These are phyloP conservation scores for Fistularia tabacaria DNA, from an alignment of 2,797 vertebrate species.

Conservation along the genomic window DNA sequence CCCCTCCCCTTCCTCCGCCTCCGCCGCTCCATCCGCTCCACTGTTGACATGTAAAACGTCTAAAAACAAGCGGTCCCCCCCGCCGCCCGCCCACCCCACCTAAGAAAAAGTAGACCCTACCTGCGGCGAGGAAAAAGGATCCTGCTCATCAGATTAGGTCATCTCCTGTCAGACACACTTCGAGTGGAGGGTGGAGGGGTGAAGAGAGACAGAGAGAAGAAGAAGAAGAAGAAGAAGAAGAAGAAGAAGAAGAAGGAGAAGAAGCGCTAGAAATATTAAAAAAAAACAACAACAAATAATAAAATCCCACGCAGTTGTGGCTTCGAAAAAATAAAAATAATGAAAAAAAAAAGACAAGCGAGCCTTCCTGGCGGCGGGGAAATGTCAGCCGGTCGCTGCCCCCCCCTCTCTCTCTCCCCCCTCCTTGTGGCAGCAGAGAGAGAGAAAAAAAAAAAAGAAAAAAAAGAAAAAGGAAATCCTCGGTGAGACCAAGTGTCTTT, in stretches of 20 bases:
- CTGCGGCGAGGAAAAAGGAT: conserved; percentile 34
- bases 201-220: neutral
- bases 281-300: too few species aligned
- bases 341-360: neutral
- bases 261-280: neutral
- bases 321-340: neutral
- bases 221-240: neutral
- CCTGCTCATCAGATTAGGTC: conserved; percentile 43
- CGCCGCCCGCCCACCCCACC: too few species aligned
- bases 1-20: too few species aligned
- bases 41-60: too few species aligned
- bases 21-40: too few species aligned
- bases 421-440: too few species aligned
- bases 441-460: too few species aligned
- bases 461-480: too few species aligned
- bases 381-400: conserved; percentile 14
- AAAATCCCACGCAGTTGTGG: neutral
- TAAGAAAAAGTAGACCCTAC: conserved; percentile 28
- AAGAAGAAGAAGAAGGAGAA: neutral
- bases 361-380: conserved; percentile 5
- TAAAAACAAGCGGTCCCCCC: neutral
- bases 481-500: conserved; percentile 12
- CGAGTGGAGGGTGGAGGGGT: neutral
- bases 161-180: conserved; percentile 46
- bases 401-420: too few species aligned